Conservation (phyloP, 2,797 vertebrate genomes). For the Fistularia tabacaria region DNA sequence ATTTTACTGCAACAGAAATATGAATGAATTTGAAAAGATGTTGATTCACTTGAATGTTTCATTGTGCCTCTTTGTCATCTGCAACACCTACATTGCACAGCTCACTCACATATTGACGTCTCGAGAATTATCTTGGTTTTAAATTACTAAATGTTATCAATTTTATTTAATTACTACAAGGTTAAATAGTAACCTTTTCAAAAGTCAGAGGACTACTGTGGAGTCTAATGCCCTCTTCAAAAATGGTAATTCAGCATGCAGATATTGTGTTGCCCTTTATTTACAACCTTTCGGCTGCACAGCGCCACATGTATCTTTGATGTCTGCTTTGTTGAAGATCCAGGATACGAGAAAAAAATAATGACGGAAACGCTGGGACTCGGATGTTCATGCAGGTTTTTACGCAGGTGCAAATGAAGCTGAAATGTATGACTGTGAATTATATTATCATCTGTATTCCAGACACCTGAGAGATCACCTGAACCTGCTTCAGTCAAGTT, state of each 20-base stretch:
- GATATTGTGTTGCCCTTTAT: neutral
- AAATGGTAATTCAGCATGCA: constrained; percentile 6
- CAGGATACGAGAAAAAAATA: constrained; percentile 32
- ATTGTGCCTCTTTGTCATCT: neutral
- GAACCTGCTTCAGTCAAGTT: constrained; percentile 39
- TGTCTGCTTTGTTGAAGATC: constrained; percentile 37
- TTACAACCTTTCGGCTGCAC: constrained; percentile 11
- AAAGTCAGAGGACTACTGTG: constrained; percentile 14
- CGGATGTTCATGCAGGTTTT: constrained; percentile 14
- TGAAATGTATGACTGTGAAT: constrained; percentile 41
- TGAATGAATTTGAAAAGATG: neutral
- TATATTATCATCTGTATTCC: constrained; percentile 57
- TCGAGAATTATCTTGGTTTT: constrained; percentile 16
- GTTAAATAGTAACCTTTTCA: constrained; percentile 24
- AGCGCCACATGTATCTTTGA: constrained; percentile 23
- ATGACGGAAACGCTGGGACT: constrained; percentile 39
- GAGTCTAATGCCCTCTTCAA: neutral
- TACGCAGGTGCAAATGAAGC: constrained; percentile 36
- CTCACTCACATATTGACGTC: neutral
- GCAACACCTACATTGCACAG: neutral
- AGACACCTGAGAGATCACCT: constrained; percentile 53
- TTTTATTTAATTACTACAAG: constrained; percentile 12
- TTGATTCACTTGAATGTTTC: neutral
- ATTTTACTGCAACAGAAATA: too few relatives aligned
- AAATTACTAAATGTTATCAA: constrained; percentile 6